A percentile compares a stretch with the other conserved stretches of the same genome.
Conservation (phyloP, 1,140 invertebrate genomes). For the Pinna nobilis region DNA sequence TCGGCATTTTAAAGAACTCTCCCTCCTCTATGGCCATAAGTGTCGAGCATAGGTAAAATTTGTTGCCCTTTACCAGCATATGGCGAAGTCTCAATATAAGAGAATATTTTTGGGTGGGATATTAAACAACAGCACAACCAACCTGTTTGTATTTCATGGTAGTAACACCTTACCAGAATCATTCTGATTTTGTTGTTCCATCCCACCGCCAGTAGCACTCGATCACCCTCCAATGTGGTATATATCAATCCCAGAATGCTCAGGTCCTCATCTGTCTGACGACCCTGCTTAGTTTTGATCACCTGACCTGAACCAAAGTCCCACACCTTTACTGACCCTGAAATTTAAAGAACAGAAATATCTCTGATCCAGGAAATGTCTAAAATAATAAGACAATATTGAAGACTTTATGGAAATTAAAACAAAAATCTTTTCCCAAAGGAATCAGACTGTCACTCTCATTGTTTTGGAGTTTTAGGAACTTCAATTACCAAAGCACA, state of each 20-base stretch:
- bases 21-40: too few species aligned
- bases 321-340: slow-evolving; percentile 73
- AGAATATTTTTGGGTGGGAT: too few species aligned
- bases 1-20: too few species aligned
- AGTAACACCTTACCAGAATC: slow-evolving; percentile 54
- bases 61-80: too few species aligned
- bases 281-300: slow-evolving; percentile 59
- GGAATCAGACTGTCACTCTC: too few species aligned
- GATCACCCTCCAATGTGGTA: slow-evolving; percentile 54
- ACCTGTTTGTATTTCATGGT: not conserved
- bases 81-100: too few species aligned
- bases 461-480: too few species aligned
- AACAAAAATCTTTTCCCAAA: too few species aligned
- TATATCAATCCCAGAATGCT: slow-evolving; percentile 65
- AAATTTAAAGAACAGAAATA: slow-evolving; percentile 2
- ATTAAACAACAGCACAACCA: too few species aligned
- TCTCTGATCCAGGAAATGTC: not conserved
- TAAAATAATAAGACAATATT: not conserved
- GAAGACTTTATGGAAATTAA: too few species aligned
- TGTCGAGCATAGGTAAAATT: too few species aligned
- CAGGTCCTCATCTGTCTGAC: slow-evolving; percentile 57
- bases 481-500: too few species aligned
- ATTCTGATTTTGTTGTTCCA: slow-evolving; percentile 70
- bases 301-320: slow-evolving; percentile 72
- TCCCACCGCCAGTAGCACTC: slow-evolving; percentile 63